phyloP scores from a whole-genome alignment of 2,888 invertebrate genomes.

The Campopleginae sp. region DNA sequence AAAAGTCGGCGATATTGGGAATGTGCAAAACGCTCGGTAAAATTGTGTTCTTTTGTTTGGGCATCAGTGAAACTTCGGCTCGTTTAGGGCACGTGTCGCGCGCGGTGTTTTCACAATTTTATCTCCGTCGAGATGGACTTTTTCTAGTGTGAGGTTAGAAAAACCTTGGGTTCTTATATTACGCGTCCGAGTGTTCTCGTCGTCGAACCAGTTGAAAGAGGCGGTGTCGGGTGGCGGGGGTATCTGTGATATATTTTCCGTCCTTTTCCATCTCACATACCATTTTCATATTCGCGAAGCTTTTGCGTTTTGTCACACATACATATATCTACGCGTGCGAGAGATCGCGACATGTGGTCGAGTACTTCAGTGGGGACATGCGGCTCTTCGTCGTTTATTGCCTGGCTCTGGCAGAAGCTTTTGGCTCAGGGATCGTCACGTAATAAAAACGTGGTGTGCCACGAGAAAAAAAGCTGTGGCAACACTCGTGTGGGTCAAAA shows the following conservation, averaged over 20 bases:
- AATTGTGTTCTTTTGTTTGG: constrained; percentile 14
- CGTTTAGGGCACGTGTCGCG: constrained; percentile 78
- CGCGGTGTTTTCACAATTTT: constrained; percentile 37
- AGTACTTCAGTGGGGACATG: constrained; percentile 74
- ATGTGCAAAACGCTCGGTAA: constrained; percentile 11
- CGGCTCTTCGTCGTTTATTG: constrained; percentile 65
- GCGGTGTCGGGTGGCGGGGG: constrained; percentile 38
- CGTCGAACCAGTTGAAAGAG: constrained; percentile 63
- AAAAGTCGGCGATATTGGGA: background rate
- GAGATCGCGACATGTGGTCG: constrained; percentile 80
- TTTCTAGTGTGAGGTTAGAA: constrained; percentile 53
- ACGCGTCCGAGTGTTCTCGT: constrained; percentile 66
- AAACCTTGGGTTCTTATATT: constrained; percentile 72
- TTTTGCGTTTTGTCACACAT: constrained; percentile 74
- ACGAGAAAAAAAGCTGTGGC: constrained; percentile 20
- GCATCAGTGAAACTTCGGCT: constrained; percentile 73
- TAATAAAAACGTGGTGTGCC: constrained; percentile 72
- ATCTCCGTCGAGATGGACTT: constrained; percentile 49
- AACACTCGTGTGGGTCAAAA: background rate
- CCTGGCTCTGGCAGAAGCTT: constrained; percentile 27
- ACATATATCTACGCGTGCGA: constrained; percentile 65
- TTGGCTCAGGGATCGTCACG: constrained; percentile 72
- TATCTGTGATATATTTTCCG: constrained; percentile 58
- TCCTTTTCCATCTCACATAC: constrained; percentile 18
- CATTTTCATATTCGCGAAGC: constrained; percentile 79